Base-by-base conservation (phyloP, 2,888 invertebrate genomes). In the Lycaena phlaeas region DNA sequence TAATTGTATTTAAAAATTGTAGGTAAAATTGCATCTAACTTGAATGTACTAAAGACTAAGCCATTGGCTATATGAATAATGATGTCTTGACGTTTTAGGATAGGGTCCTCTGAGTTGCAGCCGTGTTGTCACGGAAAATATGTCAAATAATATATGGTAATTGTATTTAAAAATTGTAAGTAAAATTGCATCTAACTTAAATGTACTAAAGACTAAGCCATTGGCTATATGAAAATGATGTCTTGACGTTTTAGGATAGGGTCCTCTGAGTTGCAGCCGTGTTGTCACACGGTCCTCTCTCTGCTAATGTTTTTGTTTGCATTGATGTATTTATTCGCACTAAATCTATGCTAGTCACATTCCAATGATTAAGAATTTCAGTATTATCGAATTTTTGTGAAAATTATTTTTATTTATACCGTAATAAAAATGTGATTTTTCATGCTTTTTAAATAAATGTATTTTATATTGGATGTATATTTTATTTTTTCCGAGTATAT, bases 291-390 rank as follows among this genome's bases (percentile, higher is more conserved):
- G 7, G 22, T 7, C 5, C 3, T 4, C 4, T 5, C 4, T 4
- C 3, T 3, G 18, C 18, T 3, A 5, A 5, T 5, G 18, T 9
- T 11, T 10, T 17, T 18, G 6, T 22, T 22, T 14, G 11, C n/a
- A 31, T 31, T 3, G 9, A 3, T n/a, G n/a, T 11, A 11, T 34
- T 34, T 10, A 18, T 22, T 18, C 4, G 11, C 34, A 3, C 12
- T 36, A 36, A 50, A 48, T 42, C 38, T n/a, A 43, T 54, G 44
- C 69, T 73, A 72, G 71, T 73, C 72, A 50, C 68, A 73, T 70
- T 72, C 69, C 69, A 61, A 53, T 64, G 58, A 57, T 49, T 43
- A 28, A 17, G 36, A 45, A 46, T 44, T 44, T 51, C 57, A 56
- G 56, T 54, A 55, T 58, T 57, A 57, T 11, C 11, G 34, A 22